Base-by-base conservation (phyloP, 2,113 vertebrate species). In the Osmerus eperlanus region DNA sequence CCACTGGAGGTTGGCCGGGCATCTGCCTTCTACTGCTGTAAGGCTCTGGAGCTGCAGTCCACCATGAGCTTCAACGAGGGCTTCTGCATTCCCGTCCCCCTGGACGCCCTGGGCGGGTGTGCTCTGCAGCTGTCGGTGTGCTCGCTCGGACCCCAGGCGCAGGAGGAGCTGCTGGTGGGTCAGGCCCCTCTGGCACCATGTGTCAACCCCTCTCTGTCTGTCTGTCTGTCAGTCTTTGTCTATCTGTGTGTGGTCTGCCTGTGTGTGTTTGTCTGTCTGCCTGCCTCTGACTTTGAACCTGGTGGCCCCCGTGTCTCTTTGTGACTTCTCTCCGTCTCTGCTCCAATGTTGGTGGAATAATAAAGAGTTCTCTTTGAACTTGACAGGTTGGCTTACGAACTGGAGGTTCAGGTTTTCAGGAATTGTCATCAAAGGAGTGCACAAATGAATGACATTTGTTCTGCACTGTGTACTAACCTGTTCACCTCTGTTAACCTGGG, bases 1-100 rank as follows among this genome's bases (percentile, higher is more conserved):
- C 94, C 95, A 0, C 88, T 94, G 59, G 95, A 98, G 78, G 89
- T 93, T 3, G 76, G 91, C 88, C 89, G 94, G 32, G 92, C 94
- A 56, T 95, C 90, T 69, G 88, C 89, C 67, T 96, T 95, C 73
- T 96, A 97, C 91, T 98, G 96, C 83, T 97, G 95, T 16, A 95
- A 94, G 78, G 91, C 94, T 65, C 85, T 96, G 92, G 95, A 97
- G 75, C 94, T 94, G 47, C 94, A 96, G 69, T 83, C 91, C 11
- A 92, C 91, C 0, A 85, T 98, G 87, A 93, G 92, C 83, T 97
- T 98, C 86, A 98, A 97, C 64, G 96, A 99, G 88, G 95, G 95
- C 54, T 98, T 99, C 91, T 91, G 89, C 81, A 94, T 99, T 75
- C 96, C 95, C 0, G 91, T 96, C 79, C 91, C 93, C 4, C 89